Evolutionary conservation across 1,140 invertebrate genomes (phyloP).

Genomic region (Pogonus chalceus): DNA sequence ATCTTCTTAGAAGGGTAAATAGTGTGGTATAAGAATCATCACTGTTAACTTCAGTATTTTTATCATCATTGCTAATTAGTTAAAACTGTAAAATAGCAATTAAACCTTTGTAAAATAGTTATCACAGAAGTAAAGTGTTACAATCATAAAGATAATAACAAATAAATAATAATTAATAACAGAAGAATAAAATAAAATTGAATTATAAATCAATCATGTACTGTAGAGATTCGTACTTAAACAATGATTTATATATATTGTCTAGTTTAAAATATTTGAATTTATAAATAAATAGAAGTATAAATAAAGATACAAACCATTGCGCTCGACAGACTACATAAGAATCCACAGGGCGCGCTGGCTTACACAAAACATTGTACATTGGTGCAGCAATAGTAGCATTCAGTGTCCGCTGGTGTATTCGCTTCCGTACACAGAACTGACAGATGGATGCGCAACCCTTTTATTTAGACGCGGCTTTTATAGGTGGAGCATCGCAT

Average conservation of each 20-base stretch:
- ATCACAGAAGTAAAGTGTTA: too few species aligned
- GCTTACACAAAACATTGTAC: constrained; percentile 7
- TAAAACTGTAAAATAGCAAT: too few species aligned
- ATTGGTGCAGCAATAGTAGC: constrained; percentile 4
- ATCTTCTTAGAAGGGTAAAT: too few species aligned
- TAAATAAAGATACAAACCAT: constrained; percentile 32
- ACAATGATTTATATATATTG: too few species aligned
- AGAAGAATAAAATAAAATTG: too few species aligned
- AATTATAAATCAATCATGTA: background rate
- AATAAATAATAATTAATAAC: too few species aligned
- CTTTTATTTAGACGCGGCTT: background rate
- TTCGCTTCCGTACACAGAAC: background rate
- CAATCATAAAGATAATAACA: too few species aligned
- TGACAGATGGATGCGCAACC: background rate
- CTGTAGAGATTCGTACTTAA: background rate
- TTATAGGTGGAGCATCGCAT: background rate
- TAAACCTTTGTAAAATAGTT: too few species aligned
- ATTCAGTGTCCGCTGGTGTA: background rate
- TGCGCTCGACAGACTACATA: constrained; percentile 27
- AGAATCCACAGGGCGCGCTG: constrained; percentile 26
- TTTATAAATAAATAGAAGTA: constrained; percentile 6
- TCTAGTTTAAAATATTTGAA: too few species aligned
- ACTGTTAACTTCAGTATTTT: too few species aligned
- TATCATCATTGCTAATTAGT: too few species aligned
- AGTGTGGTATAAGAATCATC: too few species aligned